phyloP scores from a whole-genome alignment of 2,113 vertebrate genomes.

The Eulemur rufifrons region DNA sequence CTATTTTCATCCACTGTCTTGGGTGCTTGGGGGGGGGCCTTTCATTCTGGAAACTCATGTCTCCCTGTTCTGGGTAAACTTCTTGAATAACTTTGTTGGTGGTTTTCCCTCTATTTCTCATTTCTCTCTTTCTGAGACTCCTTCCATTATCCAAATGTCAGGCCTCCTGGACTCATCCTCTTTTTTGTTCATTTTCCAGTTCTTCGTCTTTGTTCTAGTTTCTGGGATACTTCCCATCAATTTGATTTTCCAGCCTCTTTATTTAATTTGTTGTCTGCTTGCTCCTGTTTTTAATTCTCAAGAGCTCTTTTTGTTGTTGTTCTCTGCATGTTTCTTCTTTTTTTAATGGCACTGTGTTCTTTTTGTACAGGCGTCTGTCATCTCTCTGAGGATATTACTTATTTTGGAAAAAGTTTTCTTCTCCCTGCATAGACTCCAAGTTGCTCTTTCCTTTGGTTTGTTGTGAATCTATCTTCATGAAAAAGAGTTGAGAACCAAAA shows the following conservation, averaged over 20 bases:
- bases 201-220: neutral
- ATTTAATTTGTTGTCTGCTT: neutral
- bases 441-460: neutral
- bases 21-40: neutral
- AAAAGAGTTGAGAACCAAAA: neutral
- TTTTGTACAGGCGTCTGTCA: neutral
- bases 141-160: neutral
- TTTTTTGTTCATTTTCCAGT: neutral
- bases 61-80: neutral
- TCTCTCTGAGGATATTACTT: neutral
- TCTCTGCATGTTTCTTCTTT: neutral
- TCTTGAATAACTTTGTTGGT: neutral
- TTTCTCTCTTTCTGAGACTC: neutral
- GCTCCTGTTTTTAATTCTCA: neutral
- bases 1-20: neutral
- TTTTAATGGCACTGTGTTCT: neutral
- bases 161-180: neutral
- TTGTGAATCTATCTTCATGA: neutral
- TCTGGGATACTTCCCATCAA: neutral
- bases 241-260: neutral
- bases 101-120: neutral
- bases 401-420: neutral
- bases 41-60: neutral
- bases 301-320: neutral
- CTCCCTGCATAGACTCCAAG: neutral